Evolutionary conservation across 2,113 vertebrate species (phyloP).

Genomic region (Corvus cornix): DNA sequence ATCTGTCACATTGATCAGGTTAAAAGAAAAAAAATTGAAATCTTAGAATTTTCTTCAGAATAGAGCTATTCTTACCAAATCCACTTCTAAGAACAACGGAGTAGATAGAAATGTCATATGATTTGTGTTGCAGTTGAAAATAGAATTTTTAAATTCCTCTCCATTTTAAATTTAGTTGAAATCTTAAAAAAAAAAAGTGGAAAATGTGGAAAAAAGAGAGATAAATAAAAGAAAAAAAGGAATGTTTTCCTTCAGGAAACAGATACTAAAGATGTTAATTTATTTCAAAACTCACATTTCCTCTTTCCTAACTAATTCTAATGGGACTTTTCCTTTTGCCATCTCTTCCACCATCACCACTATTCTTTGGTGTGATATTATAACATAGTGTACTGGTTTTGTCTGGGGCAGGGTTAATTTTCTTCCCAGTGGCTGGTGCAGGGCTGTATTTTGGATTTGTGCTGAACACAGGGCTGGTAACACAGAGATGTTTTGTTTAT

Average conservation of each 20-base stretch:
- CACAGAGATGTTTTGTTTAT: neutral
- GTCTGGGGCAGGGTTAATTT: neutral
- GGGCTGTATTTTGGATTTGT: neutral
- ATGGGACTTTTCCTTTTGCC: neutral
- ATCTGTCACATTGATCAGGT: neutral
- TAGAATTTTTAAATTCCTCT: neutral
- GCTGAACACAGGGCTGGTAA: neutral
- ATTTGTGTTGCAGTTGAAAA: neutral
- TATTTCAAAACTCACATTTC: neutral
- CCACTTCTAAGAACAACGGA: neutral
- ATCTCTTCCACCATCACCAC: neutral
- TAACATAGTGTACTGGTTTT: neutral
- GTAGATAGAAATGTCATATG: neutral
- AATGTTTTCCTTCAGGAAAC: neutral
- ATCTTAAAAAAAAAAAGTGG: neutral
- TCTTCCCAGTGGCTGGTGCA: neutral
- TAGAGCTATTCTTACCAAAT: neutral
- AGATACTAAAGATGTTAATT: neutral
- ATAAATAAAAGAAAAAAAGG: neutral
- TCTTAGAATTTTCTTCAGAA: neutral
- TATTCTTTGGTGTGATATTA: neutral
- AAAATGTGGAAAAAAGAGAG: neutral
- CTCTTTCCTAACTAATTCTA: neutral
- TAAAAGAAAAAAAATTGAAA: neutral
- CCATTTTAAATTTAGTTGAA: neutral